Evolutionary conservation across 2,113 vertebrate genomes (phyloP).

Genomic region (Pongo pygmaeus): DNA sequence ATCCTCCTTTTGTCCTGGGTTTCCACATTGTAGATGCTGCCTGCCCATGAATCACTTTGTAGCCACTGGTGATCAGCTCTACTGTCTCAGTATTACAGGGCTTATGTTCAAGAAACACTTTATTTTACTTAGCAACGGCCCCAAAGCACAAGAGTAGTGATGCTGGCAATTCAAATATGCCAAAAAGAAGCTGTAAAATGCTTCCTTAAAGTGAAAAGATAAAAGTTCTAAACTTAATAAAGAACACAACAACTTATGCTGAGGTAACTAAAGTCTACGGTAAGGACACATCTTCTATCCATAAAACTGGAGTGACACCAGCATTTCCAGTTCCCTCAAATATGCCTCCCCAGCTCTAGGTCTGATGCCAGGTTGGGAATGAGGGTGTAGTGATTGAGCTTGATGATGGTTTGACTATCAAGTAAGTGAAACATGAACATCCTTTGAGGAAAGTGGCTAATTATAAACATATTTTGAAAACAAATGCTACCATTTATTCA

Average conservation of each 20-base stretch:
- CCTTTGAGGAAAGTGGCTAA: neutral
- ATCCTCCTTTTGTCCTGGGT: neutral
- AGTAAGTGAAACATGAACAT: neutral
- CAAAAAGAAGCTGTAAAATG: neutral
- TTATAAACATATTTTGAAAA: neutral
- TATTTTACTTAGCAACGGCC: neutral
- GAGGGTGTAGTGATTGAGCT: rapidly evolving
- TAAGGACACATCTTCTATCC: neutral
- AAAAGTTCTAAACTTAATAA: neutral
- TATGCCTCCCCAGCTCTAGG: rapidly evolving
- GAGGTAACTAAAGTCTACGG: neutral
- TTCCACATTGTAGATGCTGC: neutral
- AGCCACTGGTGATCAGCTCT: neutral
- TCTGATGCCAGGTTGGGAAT: neutral
- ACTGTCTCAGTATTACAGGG: neutral
- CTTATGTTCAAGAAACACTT: neutral
- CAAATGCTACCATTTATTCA: neutral
- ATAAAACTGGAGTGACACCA: neutral
- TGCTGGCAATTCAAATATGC: neutral
- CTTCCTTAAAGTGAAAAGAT: neutral
- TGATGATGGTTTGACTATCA: neutral
- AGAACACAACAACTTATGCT: neutral
- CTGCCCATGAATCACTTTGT: neutral
- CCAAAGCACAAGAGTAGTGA: neutral
- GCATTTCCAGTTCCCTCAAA: no score